These are phyloP conservation scores for Acanthiza pusilla DNA, from an alignment of 2,797 vertebrate genomes.

Conservation along the genomic window DNA sequence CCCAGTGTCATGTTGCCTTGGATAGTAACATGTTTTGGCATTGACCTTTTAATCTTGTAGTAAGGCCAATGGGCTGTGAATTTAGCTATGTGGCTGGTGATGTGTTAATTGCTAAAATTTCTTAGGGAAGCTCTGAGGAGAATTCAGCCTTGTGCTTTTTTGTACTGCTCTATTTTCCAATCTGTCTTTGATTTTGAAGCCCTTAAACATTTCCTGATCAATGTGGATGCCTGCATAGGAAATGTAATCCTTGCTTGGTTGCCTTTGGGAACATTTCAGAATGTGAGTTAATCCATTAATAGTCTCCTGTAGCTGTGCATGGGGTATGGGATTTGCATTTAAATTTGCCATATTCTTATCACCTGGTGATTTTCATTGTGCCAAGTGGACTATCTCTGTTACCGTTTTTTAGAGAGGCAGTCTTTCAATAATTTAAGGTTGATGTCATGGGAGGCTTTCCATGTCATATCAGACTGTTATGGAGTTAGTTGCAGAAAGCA, in stretches of 20 bases:
- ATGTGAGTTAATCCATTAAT: rapidly evolving
- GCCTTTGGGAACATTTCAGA: background rate
- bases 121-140: background rate
- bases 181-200: background rate
- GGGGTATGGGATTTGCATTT: background rate
- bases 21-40: background rate
- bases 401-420: background rate
- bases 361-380: background rate
- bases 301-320: rapidly evolving
- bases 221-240: background rate
- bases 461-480: rapidly evolving
- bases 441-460: background rate
- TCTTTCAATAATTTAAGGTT: background rate
- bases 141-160: background rate
- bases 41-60: constrained; percentile 2
- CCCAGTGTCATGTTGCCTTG: background rate
- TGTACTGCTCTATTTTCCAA: background rate
- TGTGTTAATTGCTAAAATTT: background rate
- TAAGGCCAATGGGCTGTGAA: background rate
- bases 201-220: background rate
- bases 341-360: background rate
- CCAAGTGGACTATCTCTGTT: background rate
- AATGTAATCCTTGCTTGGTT: background rate
- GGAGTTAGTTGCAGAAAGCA: background rate
- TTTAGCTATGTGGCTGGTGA: background rate